Base-by-base conservation (phyloP, 1,140 invertebrate species). In the Colletes gigas region DNA sequence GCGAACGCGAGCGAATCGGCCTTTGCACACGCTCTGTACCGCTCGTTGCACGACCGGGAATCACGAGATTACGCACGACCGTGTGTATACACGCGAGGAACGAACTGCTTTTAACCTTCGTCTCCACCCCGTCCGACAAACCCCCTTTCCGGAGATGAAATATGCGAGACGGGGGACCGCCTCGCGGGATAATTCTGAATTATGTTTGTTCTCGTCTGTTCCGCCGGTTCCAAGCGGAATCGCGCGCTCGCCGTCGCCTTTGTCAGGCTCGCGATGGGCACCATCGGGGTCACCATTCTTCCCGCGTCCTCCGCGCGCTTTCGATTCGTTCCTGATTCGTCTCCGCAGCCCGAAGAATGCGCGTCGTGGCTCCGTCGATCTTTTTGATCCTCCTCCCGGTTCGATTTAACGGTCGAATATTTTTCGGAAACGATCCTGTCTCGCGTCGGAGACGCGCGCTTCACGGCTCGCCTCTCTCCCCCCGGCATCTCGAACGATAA, bases 121-220 rank as follows among this genome's bases (percentile, higher is more conserved):
- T 83, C 84, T 84, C 83, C 82, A 83, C 75, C 81, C 87, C 82
- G 59, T 41, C 39, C 65, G 76, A 80, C 81, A 83, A 89, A 89
- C 91, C 89, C 87, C 89, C 82, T 89, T 89, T 88, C 84, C 84
- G 57, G 78, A 87, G 82, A 80, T 92, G 90, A 92, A 91, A 90
- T 91, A 92, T 92, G 89, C 86, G 88, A 83, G 84, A 90, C 69
- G 77, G 85, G 30, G 44, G 88, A 85, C 85, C 87, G 88, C 88
- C 88, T 90, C 84, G 85, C 85, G 83, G 88, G 89, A 91, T 92
- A 92, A 92, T 92, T 92, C 91, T 92, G 91, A 92, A 92, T 92
- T 92, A 92, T 92, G 90, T 89, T 88, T 90, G 89, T 89, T 88
- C 90, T 91, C 89, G 82, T 91, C 88, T 76, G 78, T 82, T 83